Evolutionary conservation across 2,797 vertebrate genomes (phyloP).

Genomic region (Tangara arthus): DNA sequence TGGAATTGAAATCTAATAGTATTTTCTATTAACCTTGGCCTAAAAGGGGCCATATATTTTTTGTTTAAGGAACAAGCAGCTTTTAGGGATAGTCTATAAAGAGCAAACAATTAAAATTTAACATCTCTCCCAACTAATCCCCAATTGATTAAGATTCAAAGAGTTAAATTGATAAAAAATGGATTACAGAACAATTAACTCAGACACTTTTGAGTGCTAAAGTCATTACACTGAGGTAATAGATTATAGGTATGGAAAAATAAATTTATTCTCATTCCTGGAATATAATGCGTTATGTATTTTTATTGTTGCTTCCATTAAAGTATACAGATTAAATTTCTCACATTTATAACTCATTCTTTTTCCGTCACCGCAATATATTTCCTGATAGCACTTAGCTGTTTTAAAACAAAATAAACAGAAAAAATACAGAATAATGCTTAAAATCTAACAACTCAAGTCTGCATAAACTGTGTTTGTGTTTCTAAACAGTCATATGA

Average conservation of each 20-base stretch:
- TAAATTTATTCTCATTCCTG: neutral
- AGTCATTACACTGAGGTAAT: neutral
- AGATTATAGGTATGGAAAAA: neutral
- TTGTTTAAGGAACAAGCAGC: neutral
- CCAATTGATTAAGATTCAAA: slow-evolving; percentile 4
- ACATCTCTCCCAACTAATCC: neutral
- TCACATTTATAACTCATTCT: neutral
- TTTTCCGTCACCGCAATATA: neutral
- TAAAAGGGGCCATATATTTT: neutral
- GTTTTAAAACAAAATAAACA: slow-evolving; percentile 11
- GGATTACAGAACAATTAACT: neutral
- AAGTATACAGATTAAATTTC: slow-evolving; percentile 9
- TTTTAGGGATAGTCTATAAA: neutral
- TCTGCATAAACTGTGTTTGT: neutral
- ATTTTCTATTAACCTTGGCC: neutral
- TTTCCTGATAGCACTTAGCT: slow-evolving; percentile 20
- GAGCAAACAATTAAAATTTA: neutral
- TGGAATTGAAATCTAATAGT: neutral
- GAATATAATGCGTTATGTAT: neutral
- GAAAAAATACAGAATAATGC: neutral
- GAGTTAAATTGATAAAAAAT: slow-evolving; percentile 8
- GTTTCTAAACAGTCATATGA: slow-evolving; percentile 37
- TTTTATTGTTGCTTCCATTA: neutral
- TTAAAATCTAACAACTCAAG: slow-evolving; percentile 34
- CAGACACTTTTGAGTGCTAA: neutral